A percentile compares a stretch with the other conserved stretches of the same genome.
phyloP scores from a whole-genome alignment of 2,888 invertebrate genomes.

The Actias luna region DNA sequence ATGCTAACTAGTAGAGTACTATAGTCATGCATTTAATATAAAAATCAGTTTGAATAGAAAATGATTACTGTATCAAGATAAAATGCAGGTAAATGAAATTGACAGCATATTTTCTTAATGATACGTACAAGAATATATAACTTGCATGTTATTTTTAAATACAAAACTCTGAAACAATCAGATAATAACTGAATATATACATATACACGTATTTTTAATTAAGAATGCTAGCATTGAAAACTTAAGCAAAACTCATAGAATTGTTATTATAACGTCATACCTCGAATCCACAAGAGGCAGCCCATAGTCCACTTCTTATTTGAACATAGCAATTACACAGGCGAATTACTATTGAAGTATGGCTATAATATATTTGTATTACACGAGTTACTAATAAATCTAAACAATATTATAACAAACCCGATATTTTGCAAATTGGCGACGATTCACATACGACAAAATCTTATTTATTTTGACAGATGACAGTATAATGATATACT shows the following conservation, averaged over 20 bases:
- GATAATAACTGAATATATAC: background rate
- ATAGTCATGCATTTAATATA: background rate
- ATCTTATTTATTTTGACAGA: constrained; percentile 16
- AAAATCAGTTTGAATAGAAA: background rate
- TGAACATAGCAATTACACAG: constrained; percentile 22
- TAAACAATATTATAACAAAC: background rate
- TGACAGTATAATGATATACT: constrained; percentile 10
- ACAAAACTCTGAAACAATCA: background rate
- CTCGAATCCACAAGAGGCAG: constrained; percentile 72
- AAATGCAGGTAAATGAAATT: background rate
- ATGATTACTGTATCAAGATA: background rate
- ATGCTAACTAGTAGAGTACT: background rate
- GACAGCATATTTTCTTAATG: background rate
- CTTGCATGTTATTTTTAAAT: background rate
- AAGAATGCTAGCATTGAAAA: background rate
- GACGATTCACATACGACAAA: constrained; percentile 8
- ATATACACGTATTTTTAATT: background rate
- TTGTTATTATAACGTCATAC: constrained; percentile 58
- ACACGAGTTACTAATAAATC: constrained; percentile 1
- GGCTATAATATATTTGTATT: background rate
- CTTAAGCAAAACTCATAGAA: background rate
- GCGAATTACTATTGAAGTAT: constrained; percentile 12
- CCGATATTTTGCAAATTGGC: background rate
- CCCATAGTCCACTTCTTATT: constrained; percentile 62
- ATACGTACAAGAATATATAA: background rate